A percentile compares a stretch with the other conserved stretches of the same genome.
These are phyloP conservation scores for Anthophora plumipes DNA, from an alignment of 2,888 invertebrate genomes.

Conservation along the genomic window DNA sequence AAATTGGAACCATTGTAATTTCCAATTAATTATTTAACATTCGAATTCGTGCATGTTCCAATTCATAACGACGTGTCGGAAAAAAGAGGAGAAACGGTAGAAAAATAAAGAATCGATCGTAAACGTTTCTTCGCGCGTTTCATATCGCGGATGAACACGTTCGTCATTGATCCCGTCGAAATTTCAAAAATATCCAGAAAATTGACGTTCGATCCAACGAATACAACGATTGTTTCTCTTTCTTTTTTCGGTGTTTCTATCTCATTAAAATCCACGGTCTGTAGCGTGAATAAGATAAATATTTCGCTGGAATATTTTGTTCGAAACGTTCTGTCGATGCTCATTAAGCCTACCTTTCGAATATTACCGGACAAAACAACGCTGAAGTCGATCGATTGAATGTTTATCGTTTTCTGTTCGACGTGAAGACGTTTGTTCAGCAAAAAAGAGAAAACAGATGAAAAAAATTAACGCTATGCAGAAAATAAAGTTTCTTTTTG, in stretches of 20 bases:
- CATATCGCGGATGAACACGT: no score
- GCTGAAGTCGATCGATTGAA: neutral
- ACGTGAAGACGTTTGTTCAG: no score
- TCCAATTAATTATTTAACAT: neutral
- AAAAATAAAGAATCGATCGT: no score
- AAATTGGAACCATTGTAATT: neutral
- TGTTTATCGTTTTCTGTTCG: neutral
- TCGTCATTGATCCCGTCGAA: no score
- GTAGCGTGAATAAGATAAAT: neutral
- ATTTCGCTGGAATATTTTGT: neutral
- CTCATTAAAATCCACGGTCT: conserved; percentile 1
- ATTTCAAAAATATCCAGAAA: neutral
- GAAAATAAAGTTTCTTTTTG: no score
- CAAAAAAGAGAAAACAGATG: no score
- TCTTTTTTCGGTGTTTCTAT: neutral
- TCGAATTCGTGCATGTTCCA: neutral
- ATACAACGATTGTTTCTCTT: neutral
- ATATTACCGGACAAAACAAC: neutral
- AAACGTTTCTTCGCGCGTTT: no score
- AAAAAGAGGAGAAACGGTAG: no score
- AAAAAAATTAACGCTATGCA: no score
- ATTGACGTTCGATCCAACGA: neutral
- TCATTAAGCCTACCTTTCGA: neutral
- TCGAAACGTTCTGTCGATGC: neutral
- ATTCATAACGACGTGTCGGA: neutral